A percentile compares a stretch with the other conserved stretches of the same genome.
phyloP scores from a whole-genome alignment of 2,113 vertebrate genomes.

The Ceyx melanurus region DNA sequence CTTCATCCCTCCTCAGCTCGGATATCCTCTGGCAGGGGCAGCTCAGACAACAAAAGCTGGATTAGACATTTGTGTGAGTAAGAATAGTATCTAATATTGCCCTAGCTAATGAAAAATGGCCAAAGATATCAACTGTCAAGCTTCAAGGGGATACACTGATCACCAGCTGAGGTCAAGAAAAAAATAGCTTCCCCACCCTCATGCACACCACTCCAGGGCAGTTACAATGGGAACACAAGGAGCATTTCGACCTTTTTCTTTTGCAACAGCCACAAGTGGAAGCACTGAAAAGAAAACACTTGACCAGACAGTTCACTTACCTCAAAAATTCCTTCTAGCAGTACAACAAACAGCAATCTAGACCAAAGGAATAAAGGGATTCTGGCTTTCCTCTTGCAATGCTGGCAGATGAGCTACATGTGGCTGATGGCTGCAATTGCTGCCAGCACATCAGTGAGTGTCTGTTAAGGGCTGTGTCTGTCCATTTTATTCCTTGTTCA shows the following conservation, averaged over 20 bases:
- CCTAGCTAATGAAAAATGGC: neutral
- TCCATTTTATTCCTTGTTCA: neutral
- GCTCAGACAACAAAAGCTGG: slow-evolving; percentile 15
- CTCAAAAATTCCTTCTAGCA: neutral
- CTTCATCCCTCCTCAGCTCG: neutral
- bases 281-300: neutral
- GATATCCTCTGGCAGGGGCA: slow-evolving; percentile 10
- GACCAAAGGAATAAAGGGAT: neutral
- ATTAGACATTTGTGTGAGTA: neutral
- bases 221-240: neutral
- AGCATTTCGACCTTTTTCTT: neutral
- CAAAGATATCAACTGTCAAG: neutral
- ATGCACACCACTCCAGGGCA: neutral
- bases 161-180: neutral
- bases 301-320: neutral
- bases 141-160: slow-evolving; percentile 13
- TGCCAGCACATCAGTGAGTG: neutral
- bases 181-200: neutral
- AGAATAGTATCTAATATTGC: slow-evolving; percentile 14
- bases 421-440: neutral
- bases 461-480: neutral
- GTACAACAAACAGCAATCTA: neutral
- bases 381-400: neutral
- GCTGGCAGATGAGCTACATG: neutral
- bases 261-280: neutral